Percentiles rank a stretch among this genome's conserved stretches.
These are phyloP conservation scores for Sebastolobus alascanus DNA, from an alignment of 2,797 vertebrate genomes.

Conservation along the genomic window DNA sequence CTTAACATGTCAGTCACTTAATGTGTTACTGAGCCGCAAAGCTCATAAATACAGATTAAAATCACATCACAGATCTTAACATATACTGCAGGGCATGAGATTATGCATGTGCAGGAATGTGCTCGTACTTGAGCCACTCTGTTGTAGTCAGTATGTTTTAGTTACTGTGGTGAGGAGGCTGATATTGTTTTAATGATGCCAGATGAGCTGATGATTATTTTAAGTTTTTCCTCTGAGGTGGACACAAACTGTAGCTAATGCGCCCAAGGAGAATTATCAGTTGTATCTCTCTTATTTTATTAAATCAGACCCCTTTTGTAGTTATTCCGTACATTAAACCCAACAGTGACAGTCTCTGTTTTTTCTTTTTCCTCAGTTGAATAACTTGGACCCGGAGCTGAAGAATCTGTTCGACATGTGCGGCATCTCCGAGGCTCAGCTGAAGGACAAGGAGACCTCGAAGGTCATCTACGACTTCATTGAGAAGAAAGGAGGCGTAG, in stretches of 20 bases:
- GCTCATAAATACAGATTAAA: conserved; percentile 38
- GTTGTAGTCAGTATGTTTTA: no score
- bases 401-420: conserved; percentile 98
- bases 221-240: no score
- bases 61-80: neutral
- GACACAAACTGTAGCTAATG: neutral
- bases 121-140: neutral
- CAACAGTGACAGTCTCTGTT: neutral
- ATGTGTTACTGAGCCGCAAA: conserved; percentile 26
- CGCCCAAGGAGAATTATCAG: neutral
- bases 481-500: conserved; percentile 97
- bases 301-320: neutral
- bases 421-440: conserved; percentile 97
- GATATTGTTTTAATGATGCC: no score
- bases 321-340: neutral
- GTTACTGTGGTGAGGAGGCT: no score
- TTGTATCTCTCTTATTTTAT: neutral
- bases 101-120: neutral
- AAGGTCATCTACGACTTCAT: conserved; percentile 99
- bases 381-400: conserved; percentile 98
- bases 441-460: conserved; percentile 99
- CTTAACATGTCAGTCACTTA: neutral
- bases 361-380: conserved; percentile 84
- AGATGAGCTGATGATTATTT: no score
- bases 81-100: neutral